Base-by-base conservation (phyloP, 2,888 invertebrate species). In the Rhabditoides inermis region DNA sequence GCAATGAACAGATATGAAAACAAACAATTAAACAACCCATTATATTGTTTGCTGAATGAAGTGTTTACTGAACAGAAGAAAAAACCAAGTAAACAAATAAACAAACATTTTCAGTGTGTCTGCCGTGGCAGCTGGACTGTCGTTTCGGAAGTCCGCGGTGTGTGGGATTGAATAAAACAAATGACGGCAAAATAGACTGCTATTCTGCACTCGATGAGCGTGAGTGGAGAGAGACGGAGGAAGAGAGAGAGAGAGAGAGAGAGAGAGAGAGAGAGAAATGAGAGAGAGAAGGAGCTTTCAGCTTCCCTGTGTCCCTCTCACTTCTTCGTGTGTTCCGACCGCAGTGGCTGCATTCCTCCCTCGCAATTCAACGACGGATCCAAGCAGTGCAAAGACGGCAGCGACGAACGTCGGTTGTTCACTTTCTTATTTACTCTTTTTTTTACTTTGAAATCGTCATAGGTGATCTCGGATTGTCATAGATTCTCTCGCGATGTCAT, bases 321-420 rank as follows among this genome's bases (percentile, higher is more conserved):
- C 49, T 72, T 49, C 50, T 72, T 68, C 46, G 69, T 72, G 7
- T 72, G 72, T 48, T 56, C 53, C 20, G 72, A 72, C 50, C 45
- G 65, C 20, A 63, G 65, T 25, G 54, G 57, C 18, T 72, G 72
- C 39, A 66, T 72, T 22, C 60, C 62, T 23, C 69, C 68, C 7
- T n/a, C 44, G 5, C 58, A 63, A 35, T 69, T 63, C 49, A 55
- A 66, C 45, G 65, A 71, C 51, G 70, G 69, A 1, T 25, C 32
- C 2, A 39, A 53, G 20, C 66, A 71, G 54, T 78, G 78, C 52
- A 57, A 58, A 18, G 77, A 78, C 59, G 71, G 69, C 22, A 75
- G 76, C 10, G 78, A 78, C 60, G 78, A 78, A 73, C 76, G 77
- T 77, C 50, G 60, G 67, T 53, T 35, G 20, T 12, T 10, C 4